phyloP scores from a whole-genome alignment of 2,113 vertebrate species.

The Calidris pygmaea region DNA sequence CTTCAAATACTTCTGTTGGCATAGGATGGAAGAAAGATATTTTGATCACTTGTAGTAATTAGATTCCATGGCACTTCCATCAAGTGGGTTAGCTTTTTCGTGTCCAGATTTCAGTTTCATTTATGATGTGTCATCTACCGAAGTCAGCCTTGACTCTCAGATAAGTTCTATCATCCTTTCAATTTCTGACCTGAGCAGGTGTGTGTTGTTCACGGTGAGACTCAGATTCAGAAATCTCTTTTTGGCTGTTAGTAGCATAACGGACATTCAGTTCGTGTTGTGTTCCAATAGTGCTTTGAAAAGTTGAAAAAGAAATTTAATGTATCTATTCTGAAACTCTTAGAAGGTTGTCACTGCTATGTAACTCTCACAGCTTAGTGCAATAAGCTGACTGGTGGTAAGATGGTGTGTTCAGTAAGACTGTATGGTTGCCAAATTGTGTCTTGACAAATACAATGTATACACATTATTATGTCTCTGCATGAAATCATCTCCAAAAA shows the following conservation, averaged over 20 bases:
- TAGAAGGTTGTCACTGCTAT: neutral
- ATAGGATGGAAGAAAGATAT: neutral
- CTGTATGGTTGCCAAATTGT: neutral
- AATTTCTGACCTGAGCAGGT: neutral
- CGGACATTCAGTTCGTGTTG: accelerated
- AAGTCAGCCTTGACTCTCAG: neutral
- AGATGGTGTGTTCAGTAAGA: neutral
- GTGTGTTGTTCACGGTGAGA: accelerated
- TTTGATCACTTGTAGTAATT: neutral
- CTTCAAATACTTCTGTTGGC: neutral
- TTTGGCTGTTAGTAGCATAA: neutral
- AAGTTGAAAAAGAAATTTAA: neutral
- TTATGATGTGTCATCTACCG: neutral
- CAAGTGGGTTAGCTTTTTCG: neutral
- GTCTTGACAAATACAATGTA: neutral
- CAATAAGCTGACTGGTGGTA: accelerated
- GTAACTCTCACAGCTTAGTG: neutral
- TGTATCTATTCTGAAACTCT: neutral
- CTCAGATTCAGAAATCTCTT: neutral
- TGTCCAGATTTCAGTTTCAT: neutral
- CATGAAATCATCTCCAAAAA: neutral
- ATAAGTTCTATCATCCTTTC: neutral
- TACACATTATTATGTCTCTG: neutral
- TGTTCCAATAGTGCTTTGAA: neutral
- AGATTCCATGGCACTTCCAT: neutral